Evolutionary conservation across 2,888 invertebrate species (phyloP).

Genomic region (Philereme vetulata): DNA sequence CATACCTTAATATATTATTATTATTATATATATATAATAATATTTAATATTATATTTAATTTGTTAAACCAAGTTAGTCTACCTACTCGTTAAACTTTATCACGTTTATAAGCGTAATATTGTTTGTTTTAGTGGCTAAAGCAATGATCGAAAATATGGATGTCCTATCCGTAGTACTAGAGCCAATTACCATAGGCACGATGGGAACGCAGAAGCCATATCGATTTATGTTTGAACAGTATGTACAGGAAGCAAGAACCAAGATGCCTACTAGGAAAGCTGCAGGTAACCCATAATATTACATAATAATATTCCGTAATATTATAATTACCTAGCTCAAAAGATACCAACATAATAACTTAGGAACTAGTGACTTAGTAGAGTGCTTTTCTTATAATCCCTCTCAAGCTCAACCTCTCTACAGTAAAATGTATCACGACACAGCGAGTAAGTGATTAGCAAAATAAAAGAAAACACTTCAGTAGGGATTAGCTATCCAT

Average conservation of each 20-base stretch:
- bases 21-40: no score
- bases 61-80: no score
- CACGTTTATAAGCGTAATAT: neutral
- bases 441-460: no score
- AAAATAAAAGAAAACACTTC: neutral
- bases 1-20: no score
- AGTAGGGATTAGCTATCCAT: conserved; percentile 1
- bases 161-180: conserved; percentile 65
- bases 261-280: conserved; percentile 77
- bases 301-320: no score
- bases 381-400: no score
- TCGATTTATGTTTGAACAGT: conserved; percentile 73
- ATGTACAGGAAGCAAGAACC: conserved; percentile 72
- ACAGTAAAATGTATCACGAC: no score
- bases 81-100: no score
- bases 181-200: conserved; percentile 73
- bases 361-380: no score
- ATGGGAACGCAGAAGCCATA: conserved; percentile 78
- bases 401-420: no score
- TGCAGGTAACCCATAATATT: conserved; percentile 54
- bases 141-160: conserved; percentile 73
- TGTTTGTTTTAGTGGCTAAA: conserved; percentile 60
- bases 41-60: no score
- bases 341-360: no score
- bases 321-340: neutral